phyloP scores from a whole-genome alignment of 2,888 invertebrate genomes.

The Melinopterus prodromus region DNA sequence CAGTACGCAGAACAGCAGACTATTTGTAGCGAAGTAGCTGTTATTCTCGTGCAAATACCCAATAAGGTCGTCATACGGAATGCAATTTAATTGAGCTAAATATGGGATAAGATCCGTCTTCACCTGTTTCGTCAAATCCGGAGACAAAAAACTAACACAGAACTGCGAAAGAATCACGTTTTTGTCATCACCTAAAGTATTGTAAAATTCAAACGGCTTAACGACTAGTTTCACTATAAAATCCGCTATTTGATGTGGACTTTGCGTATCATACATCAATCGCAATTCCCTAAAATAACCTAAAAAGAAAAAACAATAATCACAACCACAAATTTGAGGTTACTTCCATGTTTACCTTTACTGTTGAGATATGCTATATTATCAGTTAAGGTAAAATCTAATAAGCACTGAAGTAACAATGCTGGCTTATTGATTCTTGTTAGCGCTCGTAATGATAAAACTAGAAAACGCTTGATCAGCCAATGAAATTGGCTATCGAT shows the following conservation, averaged over 20 bases:
- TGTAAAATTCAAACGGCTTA: slow-evolving; percentile 73
- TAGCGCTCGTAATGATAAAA: slow-evolving; percentile 53
- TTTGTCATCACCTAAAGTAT: slow-evolving; percentile 61
- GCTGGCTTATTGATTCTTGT: slow-evolving; percentile 61
- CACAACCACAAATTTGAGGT: too few species aligned
- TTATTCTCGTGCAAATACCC: slow-evolving; percentile 53
- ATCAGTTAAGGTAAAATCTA: slow-evolving; percentile 70
- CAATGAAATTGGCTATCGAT: slow-evolving; percentile 59
- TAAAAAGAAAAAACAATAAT: slow-evolving; percentile 51
- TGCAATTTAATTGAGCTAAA: slow-evolving; percentile 62
- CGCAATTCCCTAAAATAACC: slow-evolving; percentile 80
- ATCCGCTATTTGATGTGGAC: slow-evolving; percentile 71
- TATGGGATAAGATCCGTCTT: slow-evolving; percentile 77
- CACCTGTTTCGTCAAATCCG: slow-evolving; percentile 72
- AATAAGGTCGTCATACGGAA: slow-evolving; percentile 63
- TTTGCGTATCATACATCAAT: slow-evolving; percentile 67
- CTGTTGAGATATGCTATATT: slow-evolving; percentile 66
- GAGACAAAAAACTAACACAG: slow-evolving; percentile 72
- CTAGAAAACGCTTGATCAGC: slow-evolving; percentile 57
- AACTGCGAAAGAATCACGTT: slow-evolving; percentile 67
- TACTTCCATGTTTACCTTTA: slow-evolving; percentile 60
- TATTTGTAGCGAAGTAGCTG: slow-evolving; percentile 60
- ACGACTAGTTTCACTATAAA: slow-evolving; percentile 78
- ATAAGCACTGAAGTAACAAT: slow-evolving; percentile 80
- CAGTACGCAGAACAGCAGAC: slow-evolving; percentile 74